A percentile compares a stretch with the other conserved stretches of the same genome.
phyloP scores from a whole-genome alignment of 1,140 invertebrate genomes.

The Nomia melanderi region DNA sequence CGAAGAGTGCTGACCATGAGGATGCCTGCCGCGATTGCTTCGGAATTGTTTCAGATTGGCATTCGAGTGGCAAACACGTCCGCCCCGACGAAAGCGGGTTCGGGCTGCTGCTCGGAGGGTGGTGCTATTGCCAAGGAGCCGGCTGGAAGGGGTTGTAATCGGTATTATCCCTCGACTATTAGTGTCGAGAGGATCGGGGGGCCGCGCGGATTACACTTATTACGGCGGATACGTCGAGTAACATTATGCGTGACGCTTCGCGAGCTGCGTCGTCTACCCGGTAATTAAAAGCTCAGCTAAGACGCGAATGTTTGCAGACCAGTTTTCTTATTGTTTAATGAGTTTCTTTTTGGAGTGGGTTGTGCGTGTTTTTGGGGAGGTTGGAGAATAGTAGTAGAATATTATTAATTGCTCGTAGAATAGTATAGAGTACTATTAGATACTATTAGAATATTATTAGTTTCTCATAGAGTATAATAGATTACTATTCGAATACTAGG shows the following conservation, averaged over 20 bases:
- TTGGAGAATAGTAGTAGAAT: too few relatives aligned
- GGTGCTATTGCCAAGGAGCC: conserved; percentile 44
- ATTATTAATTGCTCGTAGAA: too few relatives aligned
- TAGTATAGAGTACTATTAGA: too few relatives aligned
- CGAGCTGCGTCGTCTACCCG: conserved; percentile 28
- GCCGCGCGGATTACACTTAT: conserved; percentile 75
- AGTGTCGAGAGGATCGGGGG: conserved; percentile 75
- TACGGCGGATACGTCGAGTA: conserved; percentile 73
- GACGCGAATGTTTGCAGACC: too few relatives aligned
- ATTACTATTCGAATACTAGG: too few relatives aligned
- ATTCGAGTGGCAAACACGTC: conserved; percentile 75
- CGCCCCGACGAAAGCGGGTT: conserved; percentile 54
- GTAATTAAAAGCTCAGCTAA: conserved; percentile 52
- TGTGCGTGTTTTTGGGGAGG: too few relatives aligned
- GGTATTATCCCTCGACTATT: conserved; percentile 78
- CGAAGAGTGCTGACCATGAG: conserved; percentile 71
- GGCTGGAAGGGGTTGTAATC: conserved; percentile 70
- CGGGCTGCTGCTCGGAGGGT: conserved; percentile 55
- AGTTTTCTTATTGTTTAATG: too few relatives aligned
- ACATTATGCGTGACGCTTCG: conserved; percentile 71
- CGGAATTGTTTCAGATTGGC: conserved; percentile 75
- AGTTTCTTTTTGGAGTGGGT: too few relatives aligned
- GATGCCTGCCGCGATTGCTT: conserved; percentile 70
- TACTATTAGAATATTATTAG: too few relatives aligned
- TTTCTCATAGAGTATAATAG: too few relatives aligned